phyloP scores from a whole-genome alignment of 2,113 vertebrate genomes.

The Lathamus discolor region DNA sequence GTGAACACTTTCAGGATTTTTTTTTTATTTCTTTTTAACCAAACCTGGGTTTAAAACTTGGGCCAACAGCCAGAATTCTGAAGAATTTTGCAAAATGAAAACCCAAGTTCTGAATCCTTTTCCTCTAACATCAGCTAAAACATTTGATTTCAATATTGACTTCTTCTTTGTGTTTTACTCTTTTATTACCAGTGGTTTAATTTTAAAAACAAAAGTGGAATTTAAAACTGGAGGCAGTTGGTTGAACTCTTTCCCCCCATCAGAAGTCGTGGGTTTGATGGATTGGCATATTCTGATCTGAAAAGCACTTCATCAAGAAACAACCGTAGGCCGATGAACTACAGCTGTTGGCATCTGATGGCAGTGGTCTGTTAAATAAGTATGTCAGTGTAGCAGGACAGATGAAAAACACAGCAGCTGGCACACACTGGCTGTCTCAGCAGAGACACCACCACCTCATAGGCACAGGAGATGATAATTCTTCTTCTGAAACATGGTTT shows the following conservation, averaged over 20 bases:
- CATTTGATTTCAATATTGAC: slow-evolving; percentile 45
- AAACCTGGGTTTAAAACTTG: slow-evolving; percentile 57
- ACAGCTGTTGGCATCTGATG: slow-evolving; percentile 32
- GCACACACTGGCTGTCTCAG: not conserved
- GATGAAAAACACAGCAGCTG: slow-evolving; percentile 4
- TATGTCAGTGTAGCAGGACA: not conserved
- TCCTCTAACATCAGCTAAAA: slow-evolving; percentile 34
- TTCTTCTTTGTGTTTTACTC: slow-evolving; percentile 9
- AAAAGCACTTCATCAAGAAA: slow-evolving; percentile 26
- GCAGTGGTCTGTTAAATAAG: not conserved
- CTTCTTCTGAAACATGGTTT: not conserved
- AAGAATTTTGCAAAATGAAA: slow-evolving; percentile 48
- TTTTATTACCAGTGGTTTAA: slow-evolving; percentile 38
- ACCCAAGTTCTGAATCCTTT: slow-evolving; percentile 30
- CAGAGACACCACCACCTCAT: not conserved
- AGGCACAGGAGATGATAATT: not conserved
- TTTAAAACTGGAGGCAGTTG: slow-evolving; percentile 14
- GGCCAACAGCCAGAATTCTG: slow-evolving; percentile 56
- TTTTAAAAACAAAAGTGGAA: slow-evolving; percentile 50
- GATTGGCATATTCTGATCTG: slow-evolving; percentile 35
- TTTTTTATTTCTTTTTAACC: slow-evolving; percentile 16
- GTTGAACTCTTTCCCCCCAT: not conserved
- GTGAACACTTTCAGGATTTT: slow-evolving; percentile 61
- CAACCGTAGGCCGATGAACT: not conserved
- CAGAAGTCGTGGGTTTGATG: not conserved